Percentiles rank a stretch among this genome's conserved stretches.
Evolutionary conservation across 1,140 invertebrate genomes (phyloP).

Genomic region (Acromyrmex heyeri): DNA sequence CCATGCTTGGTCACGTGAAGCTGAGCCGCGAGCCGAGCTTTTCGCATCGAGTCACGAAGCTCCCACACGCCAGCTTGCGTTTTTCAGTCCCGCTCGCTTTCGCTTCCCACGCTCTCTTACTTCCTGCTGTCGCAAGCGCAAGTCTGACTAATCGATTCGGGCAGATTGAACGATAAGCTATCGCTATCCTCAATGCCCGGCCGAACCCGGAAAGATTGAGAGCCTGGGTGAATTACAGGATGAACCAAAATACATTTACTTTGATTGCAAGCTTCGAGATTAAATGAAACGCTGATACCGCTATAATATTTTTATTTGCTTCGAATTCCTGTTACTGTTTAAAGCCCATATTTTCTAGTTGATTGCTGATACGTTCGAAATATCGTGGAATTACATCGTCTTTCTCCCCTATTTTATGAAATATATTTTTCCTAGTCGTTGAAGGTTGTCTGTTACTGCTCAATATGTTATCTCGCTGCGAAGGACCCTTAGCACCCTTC

Average conservation of each 20-base stretch:
- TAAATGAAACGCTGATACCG: neutral
- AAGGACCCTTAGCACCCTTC: slow-evolving; percentile 57
- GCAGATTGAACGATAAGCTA: slow-evolving; percentile 57
- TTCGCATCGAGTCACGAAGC: slow-evolving; percentile 54
- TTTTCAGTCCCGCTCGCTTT: slow-evolving; percentile 26
- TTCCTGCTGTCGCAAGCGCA: slow-evolving; percentile 44
- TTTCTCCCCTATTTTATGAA: neutral
- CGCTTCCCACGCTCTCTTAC: slow-evolving; percentile 63
- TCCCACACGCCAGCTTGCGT: slow-evolving; percentile 55
- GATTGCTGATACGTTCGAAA: neutral
- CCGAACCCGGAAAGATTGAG: slow-evolving; percentile 9
- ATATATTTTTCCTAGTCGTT: slow-evolving; percentile 30
- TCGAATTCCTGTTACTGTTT: neutral
- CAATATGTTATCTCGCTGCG: slow-evolving; percentile 68
- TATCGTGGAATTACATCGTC: neutral
- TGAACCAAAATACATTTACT: neutral
- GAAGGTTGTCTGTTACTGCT: slow-evolving; percentile 19
- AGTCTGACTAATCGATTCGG: slow-evolving; percentile 58
- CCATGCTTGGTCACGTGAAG: slow-evolving; percentile 57
- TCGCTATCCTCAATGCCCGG: slow-evolving; percentile 15
- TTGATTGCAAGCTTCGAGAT: neutral
- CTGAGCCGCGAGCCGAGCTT: slow-evolving; percentile 46
- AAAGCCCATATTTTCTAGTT: neutral
- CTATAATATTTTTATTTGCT: neutral
- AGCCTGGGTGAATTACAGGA: neutral